These are phyloP conservation scores for Perccottus glenii DNA, from an alignment of 2,113 vertebrate genomes.

Conservation along the genomic window DNA sequence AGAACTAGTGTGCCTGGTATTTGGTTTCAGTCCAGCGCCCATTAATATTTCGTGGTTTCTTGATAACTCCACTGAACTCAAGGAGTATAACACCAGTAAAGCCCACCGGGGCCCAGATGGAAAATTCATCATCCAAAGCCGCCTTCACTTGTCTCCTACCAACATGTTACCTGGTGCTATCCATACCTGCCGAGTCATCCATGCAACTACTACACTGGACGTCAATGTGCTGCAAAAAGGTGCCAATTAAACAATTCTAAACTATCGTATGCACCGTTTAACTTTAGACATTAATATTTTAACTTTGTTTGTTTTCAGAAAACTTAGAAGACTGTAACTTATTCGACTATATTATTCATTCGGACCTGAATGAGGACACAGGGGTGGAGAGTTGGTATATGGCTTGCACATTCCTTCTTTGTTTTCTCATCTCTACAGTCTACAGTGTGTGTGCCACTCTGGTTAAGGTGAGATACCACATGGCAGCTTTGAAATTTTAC, in stretches of 20 bases:
- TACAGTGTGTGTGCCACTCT: slow-evolving; percentile 63
- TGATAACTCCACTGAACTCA: slow-evolving; percentile 11
- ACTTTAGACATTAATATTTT: not conserved
- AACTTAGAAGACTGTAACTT: slow-evolving; percentile 31
- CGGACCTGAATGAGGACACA: slow-evolving; percentile 35
- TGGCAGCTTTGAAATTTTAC: not conserved
- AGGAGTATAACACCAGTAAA: slow-evolving; percentile 34
- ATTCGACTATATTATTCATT: slow-evolving; percentile 41
- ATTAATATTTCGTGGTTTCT: slow-evolving; percentile 69
- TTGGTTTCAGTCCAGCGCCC: slow-evolving; percentile 65
- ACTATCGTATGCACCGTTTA: not conserved
- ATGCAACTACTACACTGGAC: slow-evolving; percentile 44
- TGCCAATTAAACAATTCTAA: slow-evolving; percentile 4
- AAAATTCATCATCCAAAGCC: slow-evolving; percentile 70
- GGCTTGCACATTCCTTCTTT: slow-evolving; percentile 59
- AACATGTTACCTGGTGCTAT: slow-evolving; percentile 51
- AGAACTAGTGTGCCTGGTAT: slow-evolving; percentile 68
- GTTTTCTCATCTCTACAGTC: slow-evolving; percentile 65
- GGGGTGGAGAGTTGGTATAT: slow-evolving; percentile 64
- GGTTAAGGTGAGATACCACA: slow-evolving; percentile 68
- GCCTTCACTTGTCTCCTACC: slow-evolving; percentile 42
- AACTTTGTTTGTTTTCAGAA: slow-evolving; percentile 29
- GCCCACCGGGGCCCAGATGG: slow-evolving; percentile 58
- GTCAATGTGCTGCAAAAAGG: slow-evolving; percentile 60
- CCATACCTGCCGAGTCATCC: slow-evolving; percentile 69